A percentile compares a stretch with the other conserved stretches of the same genome.
Conservation (phyloP, 1,140 invertebrate genomes). For the Drosophila grimshawi region DNA sequence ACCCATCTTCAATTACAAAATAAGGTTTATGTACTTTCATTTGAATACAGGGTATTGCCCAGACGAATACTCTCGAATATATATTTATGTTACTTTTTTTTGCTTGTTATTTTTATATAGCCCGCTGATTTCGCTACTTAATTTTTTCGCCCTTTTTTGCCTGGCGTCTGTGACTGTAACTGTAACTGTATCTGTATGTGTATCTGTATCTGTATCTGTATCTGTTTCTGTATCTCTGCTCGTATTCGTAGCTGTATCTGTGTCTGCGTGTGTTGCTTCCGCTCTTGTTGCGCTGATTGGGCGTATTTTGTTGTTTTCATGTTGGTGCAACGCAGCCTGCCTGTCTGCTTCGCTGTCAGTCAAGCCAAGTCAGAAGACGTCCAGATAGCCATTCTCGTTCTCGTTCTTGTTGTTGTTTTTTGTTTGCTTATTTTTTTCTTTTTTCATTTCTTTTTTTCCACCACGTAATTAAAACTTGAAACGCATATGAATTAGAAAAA, state of each 20-base stretch:
- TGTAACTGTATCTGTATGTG: slow-evolving; percentile 41
- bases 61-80: not conserved
- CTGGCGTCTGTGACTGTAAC: slow-evolving; percentile 32
- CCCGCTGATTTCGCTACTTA: slow-evolving; percentile 81
- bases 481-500: slow-evolving; percentile 83
- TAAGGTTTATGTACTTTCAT: not conserved
- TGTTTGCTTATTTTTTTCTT: not conserved
- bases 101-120: slow-evolving; percentile 43
- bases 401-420: not conserved
- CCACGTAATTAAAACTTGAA: slow-evolving; percentile 83
- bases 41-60: slow-evolving; percentile 2
- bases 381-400: slow-evolving; percentile 35
- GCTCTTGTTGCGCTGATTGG: slow-evolving; percentile 72
- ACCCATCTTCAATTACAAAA: not conserved
- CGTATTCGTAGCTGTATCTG: not conserved
- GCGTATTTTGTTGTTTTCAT: slow-evolving; percentile 82
- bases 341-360: slow-evolving; percentile 49
- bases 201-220: slow-evolving; percentile 43
- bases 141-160: slow-evolving; percentile 66
- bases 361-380: slow-evolving; percentile 52
- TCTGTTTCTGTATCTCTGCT: slow-evolving; percentile 30
- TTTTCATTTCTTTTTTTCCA: slow-evolving; percentile 57
- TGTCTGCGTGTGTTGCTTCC: slow-evolving; percentile 55
- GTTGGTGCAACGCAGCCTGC: slow-evolving; percentile 49
- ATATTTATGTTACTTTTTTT: slow-evolving; percentile 14